Evolutionary conservation across 2,797 vertebrate genomes (phyloP).

Genomic region (Oreochromis grahami): DNA sequence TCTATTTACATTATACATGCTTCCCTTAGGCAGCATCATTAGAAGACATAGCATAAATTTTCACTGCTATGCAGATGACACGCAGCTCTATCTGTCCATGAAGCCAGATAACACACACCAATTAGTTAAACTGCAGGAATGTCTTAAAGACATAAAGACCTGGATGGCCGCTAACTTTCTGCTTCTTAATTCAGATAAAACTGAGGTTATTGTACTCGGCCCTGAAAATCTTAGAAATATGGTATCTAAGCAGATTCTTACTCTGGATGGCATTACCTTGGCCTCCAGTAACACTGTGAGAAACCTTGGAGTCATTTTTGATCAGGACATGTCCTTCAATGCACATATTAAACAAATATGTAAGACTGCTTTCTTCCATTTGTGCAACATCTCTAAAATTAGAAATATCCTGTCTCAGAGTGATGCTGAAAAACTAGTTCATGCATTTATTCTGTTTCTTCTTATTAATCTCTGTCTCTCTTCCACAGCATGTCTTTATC

Average conservation of each 20-base stretch:
- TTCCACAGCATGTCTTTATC: not conserved
- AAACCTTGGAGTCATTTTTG: not conserved
- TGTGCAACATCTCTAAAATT: rapidly evolving
- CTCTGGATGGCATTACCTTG: not conserved
- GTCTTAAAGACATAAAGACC: not conserved
- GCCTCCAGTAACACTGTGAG: rapidly evolving
- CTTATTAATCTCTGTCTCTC: not conserved
- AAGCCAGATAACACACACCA: too few relatives aligned
- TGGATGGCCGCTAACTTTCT: not conserved
- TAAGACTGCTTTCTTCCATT: rapidly evolving
- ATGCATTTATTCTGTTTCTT: not conserved
- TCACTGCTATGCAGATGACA: rapidly evolving
- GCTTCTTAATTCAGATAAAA: rapidly evolving
- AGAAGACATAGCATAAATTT: too few relatives aligned
- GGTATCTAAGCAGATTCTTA: rapidly evolving
- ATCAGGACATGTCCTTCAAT: rapidly evolving
- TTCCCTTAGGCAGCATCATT: too few relatives aligned
- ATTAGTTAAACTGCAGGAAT: not conserved
- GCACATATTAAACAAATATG: not conserved
- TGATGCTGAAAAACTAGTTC: not conserved
- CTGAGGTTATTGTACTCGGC: not conserved
- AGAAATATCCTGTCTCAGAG: not conserved
- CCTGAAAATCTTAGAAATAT: rapidly evolving
- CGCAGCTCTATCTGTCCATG: too few relatives aligned
- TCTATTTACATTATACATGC: too few relatives aligned